Evolutionary conservation across 2,113 vertebrate species (phyloP).

Genomic region (Hypocryptadius cinnamomeus): DNA sequence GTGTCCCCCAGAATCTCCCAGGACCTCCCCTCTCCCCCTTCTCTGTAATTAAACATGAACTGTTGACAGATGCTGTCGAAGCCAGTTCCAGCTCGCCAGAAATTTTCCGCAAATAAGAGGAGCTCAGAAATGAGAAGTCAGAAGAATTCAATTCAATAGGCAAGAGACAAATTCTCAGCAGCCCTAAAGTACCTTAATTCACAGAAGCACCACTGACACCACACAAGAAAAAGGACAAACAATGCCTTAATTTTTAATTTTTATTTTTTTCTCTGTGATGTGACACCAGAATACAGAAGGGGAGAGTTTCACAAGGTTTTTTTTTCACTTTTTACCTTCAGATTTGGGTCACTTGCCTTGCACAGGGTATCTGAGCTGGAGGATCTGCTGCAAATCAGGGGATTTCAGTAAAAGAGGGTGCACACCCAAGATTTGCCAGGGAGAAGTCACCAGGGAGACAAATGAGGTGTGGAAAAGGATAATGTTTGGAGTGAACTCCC

Average conservation of each 20-base stretch:
- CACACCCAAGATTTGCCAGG: not conserved
- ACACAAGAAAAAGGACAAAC: not conserved
- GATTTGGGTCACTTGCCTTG: not conserved
- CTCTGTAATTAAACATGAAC: slow-evolving; percentile 33
- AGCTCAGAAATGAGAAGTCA: not conserved
- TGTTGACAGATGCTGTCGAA: slow-evolving; percentile 11
- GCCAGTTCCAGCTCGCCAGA: not conserved
- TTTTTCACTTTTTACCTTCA: not conserved
- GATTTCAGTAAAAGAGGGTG: not conserved
- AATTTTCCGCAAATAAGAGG: not conserved
- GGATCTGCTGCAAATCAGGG: not conserved
- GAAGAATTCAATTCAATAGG: not conserved
- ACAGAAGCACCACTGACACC: not conserved
- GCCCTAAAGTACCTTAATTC: not conserved
- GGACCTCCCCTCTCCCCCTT: not conserved
- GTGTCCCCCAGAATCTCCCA: not conserved
- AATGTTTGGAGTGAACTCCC: not conserved
- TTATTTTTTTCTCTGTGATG: not conserved
- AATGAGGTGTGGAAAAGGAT: not conserved
- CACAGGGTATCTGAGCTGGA: not conserved
- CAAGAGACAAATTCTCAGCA: not conserved
- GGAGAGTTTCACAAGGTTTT: not conserved
- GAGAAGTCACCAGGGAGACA: not conserved
- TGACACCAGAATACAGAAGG: not conserved
- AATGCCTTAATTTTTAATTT: not conserved